phyloP scores from a whole-genome alignment of 2,888 invertebrate species.

The Drosophila mimetica region DNA sequence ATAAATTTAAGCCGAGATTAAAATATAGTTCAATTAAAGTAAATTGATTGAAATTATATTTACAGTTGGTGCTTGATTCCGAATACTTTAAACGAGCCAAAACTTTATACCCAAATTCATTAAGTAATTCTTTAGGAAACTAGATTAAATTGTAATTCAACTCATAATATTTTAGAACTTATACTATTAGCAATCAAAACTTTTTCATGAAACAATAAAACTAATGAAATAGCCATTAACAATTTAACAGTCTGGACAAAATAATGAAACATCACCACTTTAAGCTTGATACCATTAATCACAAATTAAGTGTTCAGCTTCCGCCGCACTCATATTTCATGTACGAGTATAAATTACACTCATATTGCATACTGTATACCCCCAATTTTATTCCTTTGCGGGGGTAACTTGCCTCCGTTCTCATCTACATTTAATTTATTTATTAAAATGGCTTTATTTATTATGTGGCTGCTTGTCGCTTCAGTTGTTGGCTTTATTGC shows the following conservation, averaged over 20 bases:
- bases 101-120: too few species aligned
- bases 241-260: background rate
- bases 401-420: background rate
- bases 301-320: slow-evolving; percentile 20
- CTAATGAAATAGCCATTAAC: background rate
- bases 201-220: too few species aligned
- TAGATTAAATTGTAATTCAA: too few species aligned
- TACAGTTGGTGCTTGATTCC: too few species aligned
- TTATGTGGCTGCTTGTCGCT: slow-evolving; percentile 38
- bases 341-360: background rate
- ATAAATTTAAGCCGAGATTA: slow-evolving; percentile 2
- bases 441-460: slow-evolving; percentile 57
- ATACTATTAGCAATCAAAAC: too few species aligned
- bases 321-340: slow-evolving; percentile 4
- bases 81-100: too few species aligned
- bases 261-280: background rate
- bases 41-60: background rate
- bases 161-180: too few species aligned
- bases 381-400: slow-evolving; percentile 7
- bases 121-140: background rate
- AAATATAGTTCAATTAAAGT: background rate
- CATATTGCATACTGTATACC: background rate
- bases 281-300: slow-evolving; percentile 15
- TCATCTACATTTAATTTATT: slow-evolving; percentile 52
- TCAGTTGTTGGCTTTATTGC: slow-evolving; percentile 27